Evolutionary conservation across 2,113 vertebrate genomes (phyloP), one percentile per base, ranked within the genome.

Genomic region (Diadophis punctatus): DNA sequence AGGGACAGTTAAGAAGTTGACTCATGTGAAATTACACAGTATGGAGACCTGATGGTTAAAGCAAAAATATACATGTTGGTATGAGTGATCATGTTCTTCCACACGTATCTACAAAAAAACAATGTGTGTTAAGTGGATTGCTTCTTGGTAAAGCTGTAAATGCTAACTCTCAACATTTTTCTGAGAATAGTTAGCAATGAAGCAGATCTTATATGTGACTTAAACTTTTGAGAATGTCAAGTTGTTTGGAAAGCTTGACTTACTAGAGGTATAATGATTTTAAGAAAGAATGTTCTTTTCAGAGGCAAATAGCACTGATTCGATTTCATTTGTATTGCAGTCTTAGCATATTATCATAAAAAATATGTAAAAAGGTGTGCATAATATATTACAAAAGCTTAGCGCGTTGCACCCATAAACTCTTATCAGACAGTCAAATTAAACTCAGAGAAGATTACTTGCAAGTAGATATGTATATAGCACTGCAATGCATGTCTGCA

Each of bases 151-250:
- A 84, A 51, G 23, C 9, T 7, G 91, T 86, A 39, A 80, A 39
- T 89, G 53, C 8, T 84, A 51, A 85, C 27, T 91, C 53, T 56
- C 74, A 92, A 88, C 86, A 68, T 93, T 94, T 84, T 91, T 14
- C 14, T 1, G 52, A 48, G 88, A 74, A 12, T 92, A 0, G 0
- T 93, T 5, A 0, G n/a, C 39, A 86, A 74, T 93, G 34, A 53
- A 48, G 87, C 0, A 0, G 89, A 52, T 91, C 93, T 16, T 12
- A 43, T 58, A 91, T 91, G 3, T 96, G 94, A 95, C 94, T 96
- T 92, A 93, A 89, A 51, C 93, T 96, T 92, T 88, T 96, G 94
- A 94, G 95, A 90, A 63, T 91, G 34, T 9, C 63, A 51, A 58
- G 22, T 63, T 92, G 25, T 55, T 51, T 25, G 25, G 48, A 49